phyloP scores from a whole-genome alignment of 1,140 invertebrate genomes.

The Drosophila orosa region DNA sequence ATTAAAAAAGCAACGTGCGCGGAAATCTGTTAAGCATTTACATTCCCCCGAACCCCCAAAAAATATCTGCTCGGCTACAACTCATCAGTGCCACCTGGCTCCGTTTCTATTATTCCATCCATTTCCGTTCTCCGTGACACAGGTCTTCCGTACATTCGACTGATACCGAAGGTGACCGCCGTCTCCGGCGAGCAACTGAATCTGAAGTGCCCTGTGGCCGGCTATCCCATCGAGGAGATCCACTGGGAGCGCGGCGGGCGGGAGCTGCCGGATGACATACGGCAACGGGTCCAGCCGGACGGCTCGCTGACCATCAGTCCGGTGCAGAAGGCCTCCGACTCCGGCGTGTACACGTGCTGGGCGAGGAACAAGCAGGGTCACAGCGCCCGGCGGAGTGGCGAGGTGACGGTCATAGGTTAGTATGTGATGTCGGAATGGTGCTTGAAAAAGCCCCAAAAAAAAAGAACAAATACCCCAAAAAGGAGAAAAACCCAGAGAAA shows the following conservation, averaged over 20 bases:
- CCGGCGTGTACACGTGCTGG: constrained; percentile 91
- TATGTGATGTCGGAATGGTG: constrained; percentile 43
- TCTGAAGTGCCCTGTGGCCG: constrained; percentile 93
- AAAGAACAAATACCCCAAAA: background rate
- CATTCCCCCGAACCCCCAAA: constrained; percentile 13
- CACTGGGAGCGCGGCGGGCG: constrained; percentile 92
- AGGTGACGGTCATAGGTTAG: constrained; percentile 91
- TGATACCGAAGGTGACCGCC: constrained; percentile 93
- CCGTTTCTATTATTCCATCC: background rate
- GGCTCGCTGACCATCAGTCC: constrained; percentile 90
- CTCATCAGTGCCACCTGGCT: constrained; percentile 16
- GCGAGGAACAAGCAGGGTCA: constrained; percentile 90
- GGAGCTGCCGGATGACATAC: constrained; percentile 91
- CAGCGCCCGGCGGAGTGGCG: constrained; percentile 89
- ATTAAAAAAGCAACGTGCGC: constrained; percentile 77
- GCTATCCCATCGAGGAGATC: constrained; percentile 93
- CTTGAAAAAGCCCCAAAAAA: constrained; percentile 6
- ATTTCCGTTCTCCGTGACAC: constrained; percentile 16
- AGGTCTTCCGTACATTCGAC: constrained; percentile 93
- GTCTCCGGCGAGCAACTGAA: constrained; percentile 92
- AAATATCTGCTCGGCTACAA: background rate
- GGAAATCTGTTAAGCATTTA: constrained; percentile 68
- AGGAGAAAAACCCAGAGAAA: background rate
- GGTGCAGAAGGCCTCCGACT: constrained; percentile 90
- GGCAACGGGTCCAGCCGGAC: constrained; percentile 90